Base-by-base conservation (phyloP, 2,113 vertebrate genomes). In the Myrmecophaga tridactyla region DNA sequence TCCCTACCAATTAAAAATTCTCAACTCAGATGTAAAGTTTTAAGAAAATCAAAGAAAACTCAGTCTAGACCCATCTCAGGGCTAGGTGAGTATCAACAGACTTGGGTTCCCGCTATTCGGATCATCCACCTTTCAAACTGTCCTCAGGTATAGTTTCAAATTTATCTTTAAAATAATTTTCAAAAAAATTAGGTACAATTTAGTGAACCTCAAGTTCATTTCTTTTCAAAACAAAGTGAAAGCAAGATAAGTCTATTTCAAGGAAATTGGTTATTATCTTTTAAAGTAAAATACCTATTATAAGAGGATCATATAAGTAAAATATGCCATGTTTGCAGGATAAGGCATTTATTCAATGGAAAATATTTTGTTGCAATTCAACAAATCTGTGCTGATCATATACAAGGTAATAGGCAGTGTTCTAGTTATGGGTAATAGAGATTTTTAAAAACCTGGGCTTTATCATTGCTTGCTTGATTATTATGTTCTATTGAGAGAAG, bases 91-190 rank as follows among this genome's bases (percentile, higher is more conserved):
- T 76, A 48, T 87, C 67, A 62, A 23, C 65, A 90, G 72, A 67
- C 53, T 89, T 51, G 76, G 89, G 77, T 69, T 94, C 76, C 76
- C 56, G 34, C 51, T 31, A 70, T 34, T 18, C 72, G 62, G 60
- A 31, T 27, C 51, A 70, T 20, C 73, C 94, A 41, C 72, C 63
- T 90, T 93, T 29, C 85, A 90, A 87, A 81, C 60, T 77, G 34
- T 69, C 17, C 46, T 94, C 93, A 95, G 94, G 95, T 97, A 95
- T 34, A 85, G 77, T 34, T 90, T 87, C 81, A 63, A 89, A 93
- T 86, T 89, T 9, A 46, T 78, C 18, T 34, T 72, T 93, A 72
- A 76, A 80, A 81, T 81, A 60, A 62, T 77, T 65, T 60, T 85
- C 14, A 82, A 83, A 34, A 62, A 6, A 39, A 53, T 93, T 62